Evolutionary conservation across 2,888 invertebrate genomes (phyloP), one percentile per base, ranked within the genome.

Genomic region (Lepas anatifera): DNA sequence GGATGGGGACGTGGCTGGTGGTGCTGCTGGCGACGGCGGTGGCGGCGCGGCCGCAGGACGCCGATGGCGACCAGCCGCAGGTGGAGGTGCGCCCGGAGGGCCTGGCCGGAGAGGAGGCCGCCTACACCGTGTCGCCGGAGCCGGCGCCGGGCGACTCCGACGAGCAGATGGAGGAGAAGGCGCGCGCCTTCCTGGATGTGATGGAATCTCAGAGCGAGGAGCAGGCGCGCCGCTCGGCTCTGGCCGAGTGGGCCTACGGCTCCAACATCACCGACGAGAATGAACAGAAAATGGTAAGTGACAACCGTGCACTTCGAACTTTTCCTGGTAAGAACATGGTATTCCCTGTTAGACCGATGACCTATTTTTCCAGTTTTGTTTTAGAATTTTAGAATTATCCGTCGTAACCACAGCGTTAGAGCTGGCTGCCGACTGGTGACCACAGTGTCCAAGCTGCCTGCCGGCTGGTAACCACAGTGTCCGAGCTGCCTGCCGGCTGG

Each of bases 201-300:
- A 76, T 76, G 71, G 75, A 77, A 46, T 67, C 52, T 4, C 72
- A 74, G 32, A 72, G 83, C n/a, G 85, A 85, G 0, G 75, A 80
- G 68, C 83, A 86, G 76, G 83, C 82, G 72, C 87, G 89, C 76
- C 80, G 82, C n/a, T 84, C 83, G 7, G 82, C 84, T 0, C 74
- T 85, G 4, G 87, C 88, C 0, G 84, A 86, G 71, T 92, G 92
- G 91, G 84, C 83, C 0, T 90, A 90, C 77, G 87, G 86, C 0
- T 87, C 89, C 0, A 88, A 92, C 77, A 84, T 92, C 58, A 91
- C 88, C 0, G 86, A 88, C 69, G 85, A 85, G 70, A 91, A 87
- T 79, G 83, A 88, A 69, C 83, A 84, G 43, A 77, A 77, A 22
- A 84, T 85, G 78, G 80, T 85, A 27, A 70, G 72, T 63, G 41